phyloP scores from a whole-genome alignment of 2,888 invertebrate genomes.

The Nemotelus pantherinus region DNA sequence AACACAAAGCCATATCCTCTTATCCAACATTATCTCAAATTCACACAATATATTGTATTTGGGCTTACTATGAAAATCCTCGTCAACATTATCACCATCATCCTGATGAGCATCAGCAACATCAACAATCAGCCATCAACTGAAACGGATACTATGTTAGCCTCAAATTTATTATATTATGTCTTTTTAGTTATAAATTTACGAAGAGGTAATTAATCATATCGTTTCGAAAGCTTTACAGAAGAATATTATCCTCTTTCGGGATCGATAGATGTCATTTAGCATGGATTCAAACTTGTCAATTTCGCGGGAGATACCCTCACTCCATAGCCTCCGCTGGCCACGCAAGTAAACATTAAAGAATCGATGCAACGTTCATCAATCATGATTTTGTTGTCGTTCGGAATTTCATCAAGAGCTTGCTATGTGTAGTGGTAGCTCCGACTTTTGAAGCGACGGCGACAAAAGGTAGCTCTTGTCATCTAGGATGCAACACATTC shows the following conservation, averaged over 20 bases:
- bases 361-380: constrained; percentile 39
- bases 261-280: constrained; percentile 37
- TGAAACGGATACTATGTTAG: constrained; percentile 19
- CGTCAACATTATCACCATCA: too few relatives aligned
- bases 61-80: too few relatives aligned
- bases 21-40: too few relatives aligned
- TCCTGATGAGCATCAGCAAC: too few relatives aligned
- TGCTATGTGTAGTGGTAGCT: too few relatives aligned
- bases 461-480: too few relatives aligned
- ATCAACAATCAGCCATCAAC: background rate
- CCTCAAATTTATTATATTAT: constrained; percentile 31
- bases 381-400: constrained; percentile 32
- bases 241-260: constrained; percentile 28
- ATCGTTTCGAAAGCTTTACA: constrained; percentile 2
- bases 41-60: too few relatives aligned
- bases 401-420: background rate
- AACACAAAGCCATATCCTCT: too few relatives aligned
- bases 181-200: constrained; percentile 24
- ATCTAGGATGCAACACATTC: too few relatives aligned
- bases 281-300: constrained; percentile 37
- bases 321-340: background rate
- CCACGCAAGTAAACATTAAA: constrained; percentile 35
- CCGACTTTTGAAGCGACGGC: too few relatives aligned
- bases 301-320: constrained; percentile 26
- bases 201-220: constrained; percentile 37